Evolutionary conservation across 2,113 vertebrate genomes (phyloP).

Genomic region (Daubentonia madagascariensis): DNA sequence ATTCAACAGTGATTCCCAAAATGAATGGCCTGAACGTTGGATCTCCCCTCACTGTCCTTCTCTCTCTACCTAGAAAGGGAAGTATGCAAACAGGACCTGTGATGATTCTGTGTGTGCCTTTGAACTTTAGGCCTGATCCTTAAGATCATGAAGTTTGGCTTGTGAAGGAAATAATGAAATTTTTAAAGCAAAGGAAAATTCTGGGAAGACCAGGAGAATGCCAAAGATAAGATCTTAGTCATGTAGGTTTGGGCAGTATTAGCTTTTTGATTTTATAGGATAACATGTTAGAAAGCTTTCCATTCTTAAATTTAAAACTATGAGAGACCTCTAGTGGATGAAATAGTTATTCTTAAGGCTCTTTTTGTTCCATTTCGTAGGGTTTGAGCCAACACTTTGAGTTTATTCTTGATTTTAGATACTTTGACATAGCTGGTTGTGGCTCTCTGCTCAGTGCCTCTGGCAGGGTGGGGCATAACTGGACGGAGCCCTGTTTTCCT

Average conservation of each 20-base stretch:
- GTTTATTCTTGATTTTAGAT: constrained; percentile 17
- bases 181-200: constrained; percentile 1
- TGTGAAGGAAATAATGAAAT: neutral
- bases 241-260: neutral
- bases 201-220: neutral
- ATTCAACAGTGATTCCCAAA: neutral
- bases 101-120: neutral
- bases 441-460: neutral
- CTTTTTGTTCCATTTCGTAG: neutral
- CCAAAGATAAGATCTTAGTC: neutral
- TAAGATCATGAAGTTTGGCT: neutral
- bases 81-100: neutral
- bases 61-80: neutral
- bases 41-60: neutral
- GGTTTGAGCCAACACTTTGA: neutral
- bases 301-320: neutral
- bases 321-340: constrained; percentile 18
- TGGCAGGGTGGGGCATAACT: neutral
- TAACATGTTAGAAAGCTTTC: neutral
- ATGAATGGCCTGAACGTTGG: neutral
- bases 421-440: neutral
- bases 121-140: neutral
- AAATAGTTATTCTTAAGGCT: neutral
- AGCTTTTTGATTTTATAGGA: neutral
- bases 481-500: neutral